Evolutionary conservation across 2,888 invertebrate genomes (phyloP).

Genomic region (Macrosiphum euphorbiae): DNA sequence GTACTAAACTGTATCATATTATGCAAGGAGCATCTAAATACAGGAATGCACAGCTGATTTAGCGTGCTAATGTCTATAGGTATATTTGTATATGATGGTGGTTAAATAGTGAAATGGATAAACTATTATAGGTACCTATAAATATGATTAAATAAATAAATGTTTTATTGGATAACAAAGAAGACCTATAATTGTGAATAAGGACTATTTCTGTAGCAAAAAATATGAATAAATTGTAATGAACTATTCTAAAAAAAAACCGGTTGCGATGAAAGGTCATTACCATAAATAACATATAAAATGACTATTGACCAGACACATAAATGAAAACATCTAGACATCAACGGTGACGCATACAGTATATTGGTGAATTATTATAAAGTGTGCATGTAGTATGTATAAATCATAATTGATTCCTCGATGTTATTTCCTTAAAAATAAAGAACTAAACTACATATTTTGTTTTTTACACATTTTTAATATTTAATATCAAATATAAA

Average conservation of each 20-base stretch:
- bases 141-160: neutral
- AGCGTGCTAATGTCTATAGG: neutral
- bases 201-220: neutral
- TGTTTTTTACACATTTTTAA: neutral
- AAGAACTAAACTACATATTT: neutral
- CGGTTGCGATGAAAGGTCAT: constrained; percentile 39
- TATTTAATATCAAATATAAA: neutral
- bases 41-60: neutral
- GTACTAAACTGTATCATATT: neutral
- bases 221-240: constrained; percentile 32
- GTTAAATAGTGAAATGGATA: neutral
- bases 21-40: neutral
- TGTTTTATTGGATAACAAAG: constrained; percentile 35
- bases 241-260: constrained; percentile 43
- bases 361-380: constrained; percentile 16
- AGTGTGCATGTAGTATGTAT: neutral
- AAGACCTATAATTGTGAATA: neutral
- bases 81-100: neutral
- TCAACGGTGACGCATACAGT: constrained; percentile 19
- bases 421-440: neutral
- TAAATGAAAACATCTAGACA: constrained; percentile 51
- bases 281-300: constrained; percentile 48
- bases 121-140: neutral
- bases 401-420: constrained; percentile 22
- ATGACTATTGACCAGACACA: constrained; percentile 18